phyloP scores from a whole-genome alignment of 2,888 invertebrate genomes.

The Acronicta alni region DNA sequence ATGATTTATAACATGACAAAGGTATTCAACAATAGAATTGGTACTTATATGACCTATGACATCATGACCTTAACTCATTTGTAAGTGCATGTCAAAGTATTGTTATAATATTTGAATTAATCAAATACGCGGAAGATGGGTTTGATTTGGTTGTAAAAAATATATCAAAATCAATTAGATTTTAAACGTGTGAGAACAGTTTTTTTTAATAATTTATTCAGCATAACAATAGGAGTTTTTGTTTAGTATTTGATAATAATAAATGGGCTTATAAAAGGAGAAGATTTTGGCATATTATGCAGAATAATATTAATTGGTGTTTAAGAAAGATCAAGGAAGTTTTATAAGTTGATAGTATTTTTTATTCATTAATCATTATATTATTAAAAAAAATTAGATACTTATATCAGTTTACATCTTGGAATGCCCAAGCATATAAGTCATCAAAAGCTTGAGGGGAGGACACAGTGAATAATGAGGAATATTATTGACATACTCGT shows the following conservation, averaged over 20 bases:
- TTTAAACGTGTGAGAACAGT: conserved; percentile 41
- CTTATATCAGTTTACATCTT: too few relatives aligned
- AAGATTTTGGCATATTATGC: conserved; percentile 2
- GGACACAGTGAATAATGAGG: too few relatives aligned
- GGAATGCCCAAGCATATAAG: too few relatives aligned
- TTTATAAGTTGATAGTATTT: too few relatives aligned
- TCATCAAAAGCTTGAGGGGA: too few relatives aligned
- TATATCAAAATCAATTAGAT: conserved; percentile 50
- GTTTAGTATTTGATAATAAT: conserved; percentile 8
- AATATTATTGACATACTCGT: too few relatives aligned
- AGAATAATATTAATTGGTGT: conserved; percentile 1
- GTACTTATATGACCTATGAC: conserved; percentile 77
- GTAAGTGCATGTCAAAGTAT: conserved; percentile 71
- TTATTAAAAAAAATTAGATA: too few relatives aligned
- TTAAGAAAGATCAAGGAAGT: not conserved
- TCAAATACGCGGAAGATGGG: conserved; percentile 66
- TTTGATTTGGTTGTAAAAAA: conserved; percentile 51
- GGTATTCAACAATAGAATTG: conserved; percentile 72
- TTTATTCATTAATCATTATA: too few relatives aligned
- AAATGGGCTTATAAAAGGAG: conserved; percentile 4
- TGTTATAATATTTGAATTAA: conserved; percentile 61
- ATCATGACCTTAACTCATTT: conserved; percentile 71
- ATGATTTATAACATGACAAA: conserved; percentile 73
- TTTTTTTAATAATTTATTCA: conserved; percentile 22
- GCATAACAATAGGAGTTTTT: conserved; percentile 29